A percentile compares a stretch with the other conserved stretches of the same genome.
phyloP scores from a whole-genome alignment of 2,888 invertebrate species.

The Cheilosia impressa region DNA sequence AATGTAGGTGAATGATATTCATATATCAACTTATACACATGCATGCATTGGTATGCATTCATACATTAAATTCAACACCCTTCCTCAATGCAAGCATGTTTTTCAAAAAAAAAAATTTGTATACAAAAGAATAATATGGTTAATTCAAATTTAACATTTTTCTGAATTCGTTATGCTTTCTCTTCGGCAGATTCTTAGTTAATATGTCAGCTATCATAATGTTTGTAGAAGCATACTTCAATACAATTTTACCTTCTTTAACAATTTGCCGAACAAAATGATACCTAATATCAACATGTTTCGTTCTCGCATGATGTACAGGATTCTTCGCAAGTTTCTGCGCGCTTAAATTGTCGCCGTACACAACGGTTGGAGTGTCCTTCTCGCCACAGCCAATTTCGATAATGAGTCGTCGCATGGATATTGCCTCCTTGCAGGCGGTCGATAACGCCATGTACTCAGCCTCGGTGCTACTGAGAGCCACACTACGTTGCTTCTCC shows the following conservation, averaged over 20 bases:
- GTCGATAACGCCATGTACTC: constrained; percentile 12
- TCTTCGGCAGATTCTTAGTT: too few species aligned
- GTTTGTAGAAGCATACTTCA: too few species aligned
- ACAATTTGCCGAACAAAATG: constrained; percentile 33
- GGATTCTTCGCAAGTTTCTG: constrained; percentile 34
- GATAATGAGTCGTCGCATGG: constrained; percentile 4
- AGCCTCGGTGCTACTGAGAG: constrained; percentile 19
- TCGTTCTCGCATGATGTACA: constrained; percentile 25
- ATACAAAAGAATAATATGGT: too few species aligned
- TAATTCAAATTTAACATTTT: too few species aligned
- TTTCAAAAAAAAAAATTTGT: too few species aligned
- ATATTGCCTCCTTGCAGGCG: constrained; percentile 5
- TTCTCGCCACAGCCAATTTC: constrained; percentile 5
- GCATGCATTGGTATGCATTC: too few species aligned
- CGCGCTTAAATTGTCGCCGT: constrained; percentile 14
- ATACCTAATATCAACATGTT: constrained; percentile 34
- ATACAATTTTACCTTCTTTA: constrained; percentile 19
- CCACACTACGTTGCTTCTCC: constrained; percentile 26
- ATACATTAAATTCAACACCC: too few species aligned
- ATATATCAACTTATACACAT: too few species aligned
- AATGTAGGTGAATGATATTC: too few species aligned
- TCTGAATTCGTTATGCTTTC: too few species aligned
- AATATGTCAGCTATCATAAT: too few species aligned
- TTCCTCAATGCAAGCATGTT: too few species aligned
- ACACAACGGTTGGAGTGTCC: constrained; percentile 3